A percentile compares a stretch with the other conserved stretches of the same genome.
Evolutionary conservation across 2,888 invertebrate species (phyloP).

Genomic region (Watsonalla binaria): DNA sequence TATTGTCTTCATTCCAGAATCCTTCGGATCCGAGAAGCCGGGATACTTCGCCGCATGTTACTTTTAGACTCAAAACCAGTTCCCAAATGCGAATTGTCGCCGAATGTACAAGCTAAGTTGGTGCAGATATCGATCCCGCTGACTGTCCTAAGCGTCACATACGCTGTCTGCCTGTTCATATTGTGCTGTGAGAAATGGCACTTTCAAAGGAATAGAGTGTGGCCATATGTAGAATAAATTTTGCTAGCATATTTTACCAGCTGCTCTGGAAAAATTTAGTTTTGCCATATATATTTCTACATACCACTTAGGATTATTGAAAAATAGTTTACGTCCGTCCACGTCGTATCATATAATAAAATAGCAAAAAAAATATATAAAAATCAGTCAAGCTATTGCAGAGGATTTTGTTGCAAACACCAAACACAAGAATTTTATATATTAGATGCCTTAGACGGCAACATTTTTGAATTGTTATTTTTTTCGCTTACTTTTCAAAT

Average conservation of each 20-base stretch:
- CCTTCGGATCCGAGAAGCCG: conserved; percentile 39
- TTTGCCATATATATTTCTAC: too few relatives aligned
- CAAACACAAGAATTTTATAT: too few relatives aligned
- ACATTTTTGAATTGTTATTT: too few relatives aligned
- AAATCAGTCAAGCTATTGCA: too few relatives aligned
- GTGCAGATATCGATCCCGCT: conserved; percentile 34
- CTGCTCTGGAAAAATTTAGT: too few relatives aligned
- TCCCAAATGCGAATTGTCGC: conserved; percentile 16
- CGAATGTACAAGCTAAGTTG: conserved; percentile 22
- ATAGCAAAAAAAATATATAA: too few relatives aligned
- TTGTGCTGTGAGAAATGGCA: conserved; percentile 32
- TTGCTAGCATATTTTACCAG: neutral
- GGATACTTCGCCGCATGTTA: conserved; percentile 26
- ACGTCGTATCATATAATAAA: too few relatives aligned
- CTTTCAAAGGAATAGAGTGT: conserved; percentile 25
- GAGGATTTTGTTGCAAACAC: too few relatives aligned
- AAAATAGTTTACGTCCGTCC: too few relatives aligned
- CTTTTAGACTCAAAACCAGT: conserved; percentile 13
- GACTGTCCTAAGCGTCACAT: conserved; percentile 19
- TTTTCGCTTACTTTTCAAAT: too few relatives aligned
- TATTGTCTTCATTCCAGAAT: conserved; percentile 28
- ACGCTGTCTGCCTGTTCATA: conserved; percentile 23
- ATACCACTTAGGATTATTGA: too few relatives aligned
- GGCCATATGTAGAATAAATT: conserved; percentile 41
- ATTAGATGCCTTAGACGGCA: too few relatives aligned